Conservation (phyloP, 2,113 vertebrate genomes). For the Proteles cristata region DNA sequence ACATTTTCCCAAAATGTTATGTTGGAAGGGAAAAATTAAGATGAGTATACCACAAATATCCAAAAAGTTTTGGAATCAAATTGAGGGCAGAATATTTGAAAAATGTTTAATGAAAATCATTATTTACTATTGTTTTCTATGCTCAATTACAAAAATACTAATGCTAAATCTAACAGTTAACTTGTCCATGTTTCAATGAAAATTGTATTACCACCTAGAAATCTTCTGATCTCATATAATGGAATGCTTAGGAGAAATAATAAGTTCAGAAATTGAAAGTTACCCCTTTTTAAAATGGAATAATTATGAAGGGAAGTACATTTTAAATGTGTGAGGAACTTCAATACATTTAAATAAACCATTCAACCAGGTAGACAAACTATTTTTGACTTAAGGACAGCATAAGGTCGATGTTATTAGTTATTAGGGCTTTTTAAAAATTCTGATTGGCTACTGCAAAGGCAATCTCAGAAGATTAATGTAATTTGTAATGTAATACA, state of each 20-base stretch:
- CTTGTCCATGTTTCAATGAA: not conserved
- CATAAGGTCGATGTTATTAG: not conserved
- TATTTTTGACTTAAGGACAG: not conserved
- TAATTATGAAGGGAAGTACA: constrained; percentile 16
- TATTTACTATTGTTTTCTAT: not conserved
- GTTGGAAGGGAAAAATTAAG: not conserved
- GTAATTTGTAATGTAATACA: constrained; percentile 47
- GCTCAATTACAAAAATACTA: not conserved
- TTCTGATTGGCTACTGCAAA: constrained; percentile 27
- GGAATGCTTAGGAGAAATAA: constrained; percentile 11
- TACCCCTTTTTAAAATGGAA: constrained; percentile 35
- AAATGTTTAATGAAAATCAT: not conserved
- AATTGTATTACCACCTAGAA: constrained; percentile 8
- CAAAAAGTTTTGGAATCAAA: not conserved
- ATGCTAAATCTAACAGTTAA: constrained; percentile 21
- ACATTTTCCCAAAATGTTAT: not conserved
- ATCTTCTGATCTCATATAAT: not conserved
- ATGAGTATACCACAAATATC: not conserved
- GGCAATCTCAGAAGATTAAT: not conserved
- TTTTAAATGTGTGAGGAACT: constrained; percentile 32
- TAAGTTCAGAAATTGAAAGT: constrained; percentile 39
- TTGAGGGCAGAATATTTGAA: not conserved
- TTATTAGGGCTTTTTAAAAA: not conserved
- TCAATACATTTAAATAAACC: not conserved
- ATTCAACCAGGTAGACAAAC: not conserved